A percentile compares a stretch with the other conserved stretches of the same genome.
Conservation (phyloP, 2,888 invertebrate genomes). For the Hydriomena furcata region DNA sequence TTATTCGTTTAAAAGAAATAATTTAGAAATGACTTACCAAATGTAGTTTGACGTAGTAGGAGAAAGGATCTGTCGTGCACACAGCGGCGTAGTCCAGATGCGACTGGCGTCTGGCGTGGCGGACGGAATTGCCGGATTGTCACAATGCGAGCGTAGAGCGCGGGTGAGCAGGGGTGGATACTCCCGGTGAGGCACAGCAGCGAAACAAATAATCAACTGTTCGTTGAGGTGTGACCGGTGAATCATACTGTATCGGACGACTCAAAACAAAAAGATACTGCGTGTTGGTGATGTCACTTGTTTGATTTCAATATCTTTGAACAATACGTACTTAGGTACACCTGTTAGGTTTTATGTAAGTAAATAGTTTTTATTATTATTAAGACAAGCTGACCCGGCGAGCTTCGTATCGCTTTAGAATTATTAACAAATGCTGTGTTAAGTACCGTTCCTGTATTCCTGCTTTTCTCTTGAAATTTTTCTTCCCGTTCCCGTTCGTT, state of each 20-base stretch:
- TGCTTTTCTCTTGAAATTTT: too few relatives aligned
- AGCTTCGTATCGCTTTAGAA: too few relatives aligned
- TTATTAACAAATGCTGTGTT: too few relatives aligned
- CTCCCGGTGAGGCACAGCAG: constrained; percentile 39
- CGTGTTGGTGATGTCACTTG: constrained; percentile 30
- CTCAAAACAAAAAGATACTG: constrained; percentile 32
- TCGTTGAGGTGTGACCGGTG: constrained; percentile 54
- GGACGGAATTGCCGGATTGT: too few relatives aligned
- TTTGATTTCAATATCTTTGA: background rate
- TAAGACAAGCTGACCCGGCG: too few relatives aligned
- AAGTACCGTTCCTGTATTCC: too few relatives aligned
- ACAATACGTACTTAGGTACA: too few relatives aligned
- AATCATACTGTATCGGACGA: constrained; percentile 38
- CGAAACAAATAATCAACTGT: constrained; percentile 45
- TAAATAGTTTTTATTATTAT: too few relatives aligned
- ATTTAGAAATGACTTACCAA: constrained; percentile 58
- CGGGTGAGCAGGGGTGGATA: constrained; percentile 49
- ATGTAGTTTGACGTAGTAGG: constrained; percentile 52
- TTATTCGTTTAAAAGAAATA: constrained; percentile 3
- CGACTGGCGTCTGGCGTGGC: constrained; percentile 54
- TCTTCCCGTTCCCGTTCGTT: too few relatives aligned
- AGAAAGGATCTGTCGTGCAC: constrained; percentile 53
- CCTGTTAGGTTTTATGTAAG: too few relatives aligned
- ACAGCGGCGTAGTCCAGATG: constrained; percentile 56
- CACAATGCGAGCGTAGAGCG: constrained; percentile 29